Base-by-base conservation (phyloP, 1,140 invertebrate species). In the Magallana angulata region DNA sequence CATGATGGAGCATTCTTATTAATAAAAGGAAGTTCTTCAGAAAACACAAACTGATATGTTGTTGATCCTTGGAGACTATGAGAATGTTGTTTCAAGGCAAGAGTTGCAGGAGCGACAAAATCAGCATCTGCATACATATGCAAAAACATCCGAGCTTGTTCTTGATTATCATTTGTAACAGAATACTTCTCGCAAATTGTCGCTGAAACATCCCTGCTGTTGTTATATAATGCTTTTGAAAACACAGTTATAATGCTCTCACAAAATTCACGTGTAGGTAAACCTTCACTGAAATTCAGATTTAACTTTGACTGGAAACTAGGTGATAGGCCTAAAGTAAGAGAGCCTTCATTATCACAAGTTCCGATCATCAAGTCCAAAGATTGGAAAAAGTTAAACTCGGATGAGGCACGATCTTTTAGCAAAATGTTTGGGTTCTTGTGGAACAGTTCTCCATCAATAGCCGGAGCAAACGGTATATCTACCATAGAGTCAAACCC, bases 381-480 rank as follows among this genome's bases (percentile, higher is more conserved):
- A 12, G 86, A 87, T 14, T 64, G n/a, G 62, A 88, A 85, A 57
- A 88, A 85, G 11, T 82, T 18, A 9, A 57, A 59, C 36, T 56
- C 80, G 18, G 30, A 58, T 57, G 76, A 84, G 0, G 11, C 24
- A 48, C 11, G n/a, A 36, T 86, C 64, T 57, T 80, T 9, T 7
- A 85, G 18, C 57, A 84, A 30, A 80, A 48, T 18, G 16, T 36
- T 12, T 30, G 84, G 80, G n/a, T 82, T 9, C 11, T 64, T 62
- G 12, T 18, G 16, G n/a, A 86, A 57, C 5, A 89, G 48, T 56
- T 89, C 85, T 7, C 62, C 81, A 84, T 89, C 88, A 12, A 86
- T 16, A 7, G 84, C 62, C 0, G 88, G 88, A 48, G 82, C 62
- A 24, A 68, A 24, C 30, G 24, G 0, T 24, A 0, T 2, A 24